These are phyloP conservation scores for Acrobasis repandana DNA, from an alignment of 2,888 invertebrate genomes.

Conservation along the genomic window DNA sequence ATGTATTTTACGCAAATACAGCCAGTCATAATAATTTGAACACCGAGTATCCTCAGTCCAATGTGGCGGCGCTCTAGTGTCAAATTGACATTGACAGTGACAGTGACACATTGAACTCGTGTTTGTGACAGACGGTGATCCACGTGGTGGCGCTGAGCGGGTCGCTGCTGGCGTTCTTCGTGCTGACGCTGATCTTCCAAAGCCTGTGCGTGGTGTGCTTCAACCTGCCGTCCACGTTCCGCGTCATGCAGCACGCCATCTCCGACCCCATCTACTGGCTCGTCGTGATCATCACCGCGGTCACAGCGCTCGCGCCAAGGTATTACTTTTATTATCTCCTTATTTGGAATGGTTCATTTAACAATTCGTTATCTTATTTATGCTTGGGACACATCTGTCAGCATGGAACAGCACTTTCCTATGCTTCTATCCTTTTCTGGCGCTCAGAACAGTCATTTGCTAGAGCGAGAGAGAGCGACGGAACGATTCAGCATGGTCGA, in stretches of 20 bases:
- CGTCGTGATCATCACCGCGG: constrained; percentile 88
- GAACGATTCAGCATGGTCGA: too few species aligned
- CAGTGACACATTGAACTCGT: background rate
- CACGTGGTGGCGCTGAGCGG: constrained; percentile 89
- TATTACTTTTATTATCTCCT: constrained; percentile 51
- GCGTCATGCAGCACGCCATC: constrained; percentile 92
- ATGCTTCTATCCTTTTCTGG: too few species aligned
- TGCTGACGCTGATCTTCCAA: constrained; percentile 93
- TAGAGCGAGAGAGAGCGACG: too few species aligned
- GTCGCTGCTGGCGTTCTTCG: constrained; percentile 91
- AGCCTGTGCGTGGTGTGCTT: constrained; percentile 90
- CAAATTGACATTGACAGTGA: too few species aligned
- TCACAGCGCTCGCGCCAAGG: constrained; percentile 92
- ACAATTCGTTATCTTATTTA: too few species aligned
- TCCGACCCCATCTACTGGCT: constrained; percentile 91
- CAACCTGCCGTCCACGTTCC: constrained; percentile 93
- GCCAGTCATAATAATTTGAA: background rate
- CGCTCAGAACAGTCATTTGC: too few species aligned
- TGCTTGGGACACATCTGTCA: too few species aligned
- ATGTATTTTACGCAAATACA: background rate
- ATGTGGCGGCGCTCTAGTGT: too few species aligned
- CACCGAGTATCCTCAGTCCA: too few species aligned
- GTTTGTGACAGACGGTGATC: constrained; percentile 88
- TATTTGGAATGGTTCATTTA: too few species aligned
- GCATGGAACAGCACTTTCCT: too few species aligned